Evolutionary conservation across 92 coral and sea anemone species (phyloP), one percentile per base, ranked within the genome.

Genomic region (Epizoanthus stellaris): DNA sequence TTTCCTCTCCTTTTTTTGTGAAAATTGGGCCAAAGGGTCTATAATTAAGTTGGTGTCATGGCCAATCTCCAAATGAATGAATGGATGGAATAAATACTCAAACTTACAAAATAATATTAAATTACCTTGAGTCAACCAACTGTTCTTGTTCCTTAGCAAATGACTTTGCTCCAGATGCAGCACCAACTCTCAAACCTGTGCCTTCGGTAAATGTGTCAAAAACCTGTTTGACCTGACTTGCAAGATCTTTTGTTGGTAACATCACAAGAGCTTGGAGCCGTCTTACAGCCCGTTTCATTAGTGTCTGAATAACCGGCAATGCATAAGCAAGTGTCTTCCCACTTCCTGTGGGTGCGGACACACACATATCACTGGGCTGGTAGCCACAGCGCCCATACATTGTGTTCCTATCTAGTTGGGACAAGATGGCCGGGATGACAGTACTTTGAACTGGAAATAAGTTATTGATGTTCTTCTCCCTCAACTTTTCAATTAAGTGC

Each of bases 291-390:
- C 89, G 87, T 45, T 38, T 77, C 61, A 85, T 77, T 38, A 91
- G 72, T 19, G 76, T 88, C 73, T 96, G 98, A 36, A 96, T 87
- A 42, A 94, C 85, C 5, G 98, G 98, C 73, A 96, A 63, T 82
- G 90, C 98, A 89, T 96, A 96, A 0, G 98, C 91, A 72, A 96
- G 92, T 15, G 98, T 96, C 88, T 96, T 96, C 17, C 98, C 98
- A 83, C 98, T 96, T 59, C 98, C 98, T 42, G 98, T 96, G 10
- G 98, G 98, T 19, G 98, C 98, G 14, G 95, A 96, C 20, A 96
- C 96, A 88, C 98, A 96, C 39, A 96, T 79, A 75, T 96, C 98
- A 38, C 91, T 81, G 36, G 98, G 98, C 30, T 87, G 71, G 70
- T 87, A 94, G 43, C 98, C 98, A 54, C 94, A 90, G 20, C 67